Base-by-base conservation (phyloP, 2,113 vertebrate genomes). In the Oceanites oceanicus region DNA sequence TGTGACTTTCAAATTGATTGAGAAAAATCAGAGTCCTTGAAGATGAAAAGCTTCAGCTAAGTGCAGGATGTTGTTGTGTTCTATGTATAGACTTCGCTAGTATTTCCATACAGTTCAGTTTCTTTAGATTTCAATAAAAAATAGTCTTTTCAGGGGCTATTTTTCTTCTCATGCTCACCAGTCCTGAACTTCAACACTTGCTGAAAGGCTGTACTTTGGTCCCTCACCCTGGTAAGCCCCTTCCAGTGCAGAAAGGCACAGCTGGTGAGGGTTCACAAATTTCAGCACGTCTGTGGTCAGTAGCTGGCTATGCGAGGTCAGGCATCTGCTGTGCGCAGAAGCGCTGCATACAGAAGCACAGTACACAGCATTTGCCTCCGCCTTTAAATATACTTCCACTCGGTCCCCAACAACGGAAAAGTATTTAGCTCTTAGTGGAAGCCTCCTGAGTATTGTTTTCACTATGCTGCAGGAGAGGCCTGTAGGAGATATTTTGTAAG, bases 231-330 rank as follows among this genome's bases (percentile, higher is more conserved):
- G 27, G 11, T 7, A 49, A 86, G 38, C 19, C 17, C 36, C 19
- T 58, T 80, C 34, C 27, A 77, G 0, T 0, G 7, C 0, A 0
- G 59, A 58, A 70, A 38, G 44, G 68, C 36, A 15, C 15, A 40
- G 22, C 15, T 52, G 32, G 17, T 4, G 45, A 66, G 30, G 15
- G 65, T 36, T 80, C 45, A 52, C 27, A 16, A 47, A 3, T 9
- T 0, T 91, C 53, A 70, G 61, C 45, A 52, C 58, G 36, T 19
- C 50, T 0, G 0, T 15, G 32, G 38, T 34, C 34, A 13, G 56
- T 20, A 25, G 56, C 21, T 0, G 1, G 12, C 1, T 0, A 47
- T 13, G 55, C 0, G 0, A 56, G 50, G 19, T 32, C 68, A 13
- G 30, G 68, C 36, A 20, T 19, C 45, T 21, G 47, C 49, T 50